Base-by-base conservation (phyloP, 2,113 vertebrate genomes). In the Gavialis gangeticus region DNA sequence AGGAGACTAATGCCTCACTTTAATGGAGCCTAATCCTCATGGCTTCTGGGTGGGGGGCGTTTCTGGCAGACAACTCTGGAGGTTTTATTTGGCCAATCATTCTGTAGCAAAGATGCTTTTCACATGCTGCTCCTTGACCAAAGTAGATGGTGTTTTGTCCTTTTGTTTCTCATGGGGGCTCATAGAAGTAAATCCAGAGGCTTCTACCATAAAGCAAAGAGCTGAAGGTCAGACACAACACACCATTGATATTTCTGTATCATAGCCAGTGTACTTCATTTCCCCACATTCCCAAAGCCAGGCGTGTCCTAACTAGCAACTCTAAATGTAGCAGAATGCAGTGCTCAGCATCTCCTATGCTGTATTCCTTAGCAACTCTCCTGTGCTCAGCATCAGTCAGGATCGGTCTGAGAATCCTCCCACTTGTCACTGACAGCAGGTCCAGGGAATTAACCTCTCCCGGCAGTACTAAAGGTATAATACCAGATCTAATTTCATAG, bases 401-500 rank as follows among this genome's bases (percentile, higher is more conserved):
- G 9, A 22, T 4, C 2, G 2, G 62, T 89, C 62, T 85, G 86
- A 73, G 87, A 54, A 84, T 91, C 91, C 30, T 81, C 73, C 73
- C 19, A 24, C 27, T 80, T 30, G 27, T 91, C 85, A 37, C 12
- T 67, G 92, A 95, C 87, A 83, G 89, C 28, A 9, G 55, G 87
- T 19, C 0, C 2, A 83, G 86, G 90, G 86, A 85, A 88, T 93
- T 85, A 90, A 94, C 87, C 62, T 84, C 82, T 81, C 94, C 86
- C 66, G 1, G 89, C 93, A 82, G 84, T 87, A 91, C 7, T 37
- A 16, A 79, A 95, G 92, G 77, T 87, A 21, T 89, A 91, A 97
- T 76, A 88, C 91, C 59, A 73, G 90, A 87, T 96, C 94, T 95
- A 24, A 92, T 97, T 97, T 94, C 92, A 89, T 6, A 95, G 87